These are phyloP conservation scores for Amblyteles armatorius DNA, from an alignment of 2,888 invertebrate genomes.

Conservation along the genomic window DNA sequence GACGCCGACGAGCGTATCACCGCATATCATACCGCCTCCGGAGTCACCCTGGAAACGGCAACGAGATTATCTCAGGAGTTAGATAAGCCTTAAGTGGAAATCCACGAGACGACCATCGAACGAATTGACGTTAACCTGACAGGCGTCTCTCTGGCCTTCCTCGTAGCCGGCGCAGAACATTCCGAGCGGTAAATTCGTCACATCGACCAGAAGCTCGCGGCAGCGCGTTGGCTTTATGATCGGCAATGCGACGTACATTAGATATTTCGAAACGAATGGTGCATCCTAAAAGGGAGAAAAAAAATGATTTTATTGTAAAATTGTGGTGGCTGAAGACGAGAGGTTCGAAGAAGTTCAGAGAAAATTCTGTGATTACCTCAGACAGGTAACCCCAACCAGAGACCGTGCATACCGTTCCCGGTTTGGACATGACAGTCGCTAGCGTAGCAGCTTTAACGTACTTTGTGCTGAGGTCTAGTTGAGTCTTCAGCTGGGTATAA, in stretches of 20 bases:
- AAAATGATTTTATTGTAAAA: too few relatives aligned
- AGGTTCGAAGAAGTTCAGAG: not conserved
- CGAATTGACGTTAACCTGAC: conserved; percentile 73
- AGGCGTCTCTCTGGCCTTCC: conserved; percentile 78
- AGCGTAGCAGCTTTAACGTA: conserved; percentile 63
- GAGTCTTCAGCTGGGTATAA: conserved; percentile 69
- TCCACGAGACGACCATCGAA: not conserved
- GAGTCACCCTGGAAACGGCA: conserved; percentile 79
- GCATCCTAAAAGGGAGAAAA: conserved; percentile 59
- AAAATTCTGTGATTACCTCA: conserved; percentile 70
- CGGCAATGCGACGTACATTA: conserved; percentile 79
- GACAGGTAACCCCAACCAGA: conserved; percentile 79
- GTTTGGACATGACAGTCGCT: not conserved
- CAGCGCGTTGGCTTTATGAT: conserved; percentile 70
- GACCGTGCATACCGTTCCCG: conserved; percentile 73
- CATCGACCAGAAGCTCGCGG: conserved; percentile 69
- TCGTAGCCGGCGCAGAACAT: conserved; percentile 79
- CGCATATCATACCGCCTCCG: conserved; percentile 80
- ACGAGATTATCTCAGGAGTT: not conserved
- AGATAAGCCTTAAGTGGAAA: conserved; percentile 18
- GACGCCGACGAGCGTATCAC: conserved; percentile 75
- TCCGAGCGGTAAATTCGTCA: conserved; percentile 71
- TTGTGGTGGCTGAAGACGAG: not conserved
- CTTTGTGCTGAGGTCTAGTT: conserved; percentile 68
- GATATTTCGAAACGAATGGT: conserved; percentile 65